phyloP scores from a whole-genome alignment of 2,113 vertebrate species.

The Labrus mixtus region DNA sequence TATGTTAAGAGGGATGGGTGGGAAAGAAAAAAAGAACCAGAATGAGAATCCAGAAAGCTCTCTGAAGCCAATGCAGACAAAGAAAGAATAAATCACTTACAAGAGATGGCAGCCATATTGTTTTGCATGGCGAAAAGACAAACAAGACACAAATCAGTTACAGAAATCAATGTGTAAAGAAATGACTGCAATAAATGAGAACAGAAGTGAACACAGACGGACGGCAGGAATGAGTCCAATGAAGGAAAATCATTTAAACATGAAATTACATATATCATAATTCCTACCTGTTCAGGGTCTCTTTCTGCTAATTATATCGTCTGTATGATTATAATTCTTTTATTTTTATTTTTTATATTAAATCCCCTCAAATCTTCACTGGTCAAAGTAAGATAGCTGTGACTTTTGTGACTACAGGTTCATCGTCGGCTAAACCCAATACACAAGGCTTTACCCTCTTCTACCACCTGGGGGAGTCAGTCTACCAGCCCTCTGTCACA shows the following conservation, averaged over 20 bases:
- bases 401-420: neutral
- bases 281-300: too few relatives aligned
- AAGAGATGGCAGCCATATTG: constrained; percentile 87
- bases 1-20: constrained; percentile 21
- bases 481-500: neutral
- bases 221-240: neutral
- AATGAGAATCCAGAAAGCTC: constrained; percentile 57
- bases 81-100: constrained; percentile 89
- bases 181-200: neutral
- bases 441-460: neutral
- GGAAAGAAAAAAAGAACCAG: constrained; percentile 33
- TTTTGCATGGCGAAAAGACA: constrained; percentile 89
- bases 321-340: too few relatives aligned
- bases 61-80: constrained; percentile 28
- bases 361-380: too few relatives aligned
- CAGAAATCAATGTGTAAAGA: constrained; percentile 83
- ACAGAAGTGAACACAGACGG: neutral
- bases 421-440: neutral
- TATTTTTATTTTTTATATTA: too few relatives aligned
- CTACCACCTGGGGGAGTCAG: neutral
- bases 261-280: too few relatives aligned
- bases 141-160: constrained; percentile 95
- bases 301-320: too few relatives aligned
- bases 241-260: too few relatives aligned
- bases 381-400: too few relatives aligned